Base-by-base conservation (phyloP, 2,797 vertebrate genomes). In the Chaetophractus vellerosus region DNA sequence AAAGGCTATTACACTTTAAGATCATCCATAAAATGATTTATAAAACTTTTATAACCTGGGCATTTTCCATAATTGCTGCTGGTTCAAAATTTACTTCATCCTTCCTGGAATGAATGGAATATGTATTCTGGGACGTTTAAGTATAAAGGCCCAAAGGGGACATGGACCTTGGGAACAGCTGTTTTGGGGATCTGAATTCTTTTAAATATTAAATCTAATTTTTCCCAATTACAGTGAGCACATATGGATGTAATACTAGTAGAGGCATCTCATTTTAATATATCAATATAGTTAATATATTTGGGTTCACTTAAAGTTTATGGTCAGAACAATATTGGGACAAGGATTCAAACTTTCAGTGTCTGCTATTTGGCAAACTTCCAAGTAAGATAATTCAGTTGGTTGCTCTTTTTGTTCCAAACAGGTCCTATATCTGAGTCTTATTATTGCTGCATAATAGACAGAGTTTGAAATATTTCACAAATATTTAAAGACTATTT, bases 161-260 rank as follows among this genome's bases (percentile, higher is more conserved):
- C 55, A 78, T 1, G 79, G 87, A 48, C 14, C 41, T 81, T 85
- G 72, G 55, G 18, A 96, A 93, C 85, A 92, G 92, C 81, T 92
- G 76, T 76, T 96, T 87, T 48, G 0, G 0, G 23, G 69, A 57
- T 15, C 41, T 78, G 9, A 90, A 52, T 91, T 95, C 61, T 93
- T 94, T 41, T 78, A 95, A 97, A 95, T 48, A 95, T 81, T 93
- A 96, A 95, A 88, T 87, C 66, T 90, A 82, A 93, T 91, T 94
- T 96, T 95, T 94, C 75, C 84, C 83, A 90, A 74, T 96, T 95
- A 96, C 4, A 92, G 59, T 41, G 78, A 90, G 83, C 74, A 91
- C 74, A 94, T 90, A 88, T 93, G 93, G 92, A 96, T 94, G 78
- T 94, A 96, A 97, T 90, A 85, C 33, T 88, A 94, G 92, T 88